Evolutionary conservation across 2,113 vertebrate species (phyloP), one percentile per base, ranked within the genome.

Genomic region (Gopherus evgoodei): DNA sequence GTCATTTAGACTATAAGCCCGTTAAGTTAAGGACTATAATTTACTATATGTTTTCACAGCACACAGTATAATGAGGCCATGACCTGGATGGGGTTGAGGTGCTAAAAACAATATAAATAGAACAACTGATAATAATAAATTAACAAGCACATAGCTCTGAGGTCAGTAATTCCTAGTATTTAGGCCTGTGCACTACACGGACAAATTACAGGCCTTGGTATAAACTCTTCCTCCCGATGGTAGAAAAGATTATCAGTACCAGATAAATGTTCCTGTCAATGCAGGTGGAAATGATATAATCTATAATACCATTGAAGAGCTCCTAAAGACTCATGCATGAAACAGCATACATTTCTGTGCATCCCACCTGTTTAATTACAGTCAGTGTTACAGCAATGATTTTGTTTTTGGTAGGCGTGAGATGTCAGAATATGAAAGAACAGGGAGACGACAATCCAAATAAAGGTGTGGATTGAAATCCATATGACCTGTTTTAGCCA

Each of bases 1-100:
- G 94, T 92, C 88, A 42, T 59, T 54, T 47, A 93, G 89, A 86
- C 59, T 95, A 84, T 93, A 96, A 96, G 93, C 88, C 8, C 47
- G 27, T 69, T 42, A 12, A 44, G 72, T 42, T 50, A 94, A 35
- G 59, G 94, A 86, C 11, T 17, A 80, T 25, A 92, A 93, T 92
- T 92, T 88, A 62, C 85, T 90, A 78, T 91, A 13, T 35, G 65
- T 83, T 89, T 80, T 59, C 76, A 86, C 65, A 72, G 49, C 19
- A 81, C n/a, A 69, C 54, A 2, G 8, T 0, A 0, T 49, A 90
- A 24, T 47, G 62, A 62, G 89, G 93, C 75, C 93, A 88, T 92
- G 90, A 90, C 65, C 75, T 65, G 72, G 65, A 54, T 25, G 24
- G 8, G 5, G 44, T 57, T 22, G 38, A 53, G 62, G 35, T 92